Evolutionary conservation across 2,888 invertebrate species (phyloP).

Genomic region (Allolobophora icterica): DNA sequence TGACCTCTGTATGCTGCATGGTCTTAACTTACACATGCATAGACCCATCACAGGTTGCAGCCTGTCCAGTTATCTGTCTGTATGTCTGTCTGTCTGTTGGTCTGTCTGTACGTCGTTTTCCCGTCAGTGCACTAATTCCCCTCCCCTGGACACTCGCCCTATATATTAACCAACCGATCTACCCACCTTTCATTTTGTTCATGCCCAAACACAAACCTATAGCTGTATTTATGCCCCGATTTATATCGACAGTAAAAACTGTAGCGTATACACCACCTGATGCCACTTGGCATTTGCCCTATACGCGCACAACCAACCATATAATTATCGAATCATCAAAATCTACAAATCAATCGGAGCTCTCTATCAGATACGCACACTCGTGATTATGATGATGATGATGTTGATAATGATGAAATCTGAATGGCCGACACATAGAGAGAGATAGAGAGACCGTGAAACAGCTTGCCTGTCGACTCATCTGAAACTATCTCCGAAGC

Average conservation of each 20-base stretch:
- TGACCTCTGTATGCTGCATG: no score
- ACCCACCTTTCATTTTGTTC: not conserved
- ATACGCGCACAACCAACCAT: not conserved
- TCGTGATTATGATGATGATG: not conserved
- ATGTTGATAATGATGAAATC: not conserved
- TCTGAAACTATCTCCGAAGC: no score
- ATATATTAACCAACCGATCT: not conserved
- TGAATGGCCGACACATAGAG: no score
- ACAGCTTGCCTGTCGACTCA: no score
- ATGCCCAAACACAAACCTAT: not conserved
- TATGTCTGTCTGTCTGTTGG: not conserved
- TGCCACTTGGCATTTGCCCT: not conserved
- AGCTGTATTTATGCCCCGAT: no score
- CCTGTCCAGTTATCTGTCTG: not conserved
- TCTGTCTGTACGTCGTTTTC: not conserved
- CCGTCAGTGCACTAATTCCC: not conserved
- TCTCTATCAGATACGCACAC: not conserved
- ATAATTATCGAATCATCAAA: slow-evolving; percentile 2
- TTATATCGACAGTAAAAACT: no score
- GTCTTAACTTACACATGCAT: no score
- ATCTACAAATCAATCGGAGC: not conserved
- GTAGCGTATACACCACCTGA: not conserved
- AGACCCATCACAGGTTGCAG: not conserved
- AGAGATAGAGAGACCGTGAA: no score
- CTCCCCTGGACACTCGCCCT: not conserved